Evolutionary conservation across 2,113 vertebrate species (phyloP).

Genomic region (Tylochromis polylepis): DNA sequence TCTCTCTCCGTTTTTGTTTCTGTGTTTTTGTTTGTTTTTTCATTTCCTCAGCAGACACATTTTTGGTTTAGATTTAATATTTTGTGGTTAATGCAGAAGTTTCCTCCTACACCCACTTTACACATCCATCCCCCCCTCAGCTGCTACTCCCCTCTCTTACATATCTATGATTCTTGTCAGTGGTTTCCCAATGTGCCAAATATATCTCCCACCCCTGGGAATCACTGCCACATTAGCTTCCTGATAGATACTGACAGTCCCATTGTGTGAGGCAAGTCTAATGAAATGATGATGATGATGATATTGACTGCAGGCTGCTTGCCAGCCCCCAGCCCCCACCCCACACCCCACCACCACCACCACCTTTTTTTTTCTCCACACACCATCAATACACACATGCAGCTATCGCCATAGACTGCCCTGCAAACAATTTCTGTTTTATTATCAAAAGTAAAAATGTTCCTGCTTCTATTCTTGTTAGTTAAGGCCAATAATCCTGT

Average conservation of each 20-base stretch:
- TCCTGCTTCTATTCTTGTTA: not conserved
- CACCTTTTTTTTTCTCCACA: not conserved
- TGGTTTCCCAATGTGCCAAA: conserved; percentile 39
- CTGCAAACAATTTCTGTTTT: not conserved
- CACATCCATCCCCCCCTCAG: not conserved
- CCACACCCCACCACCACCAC: too few species aligned
- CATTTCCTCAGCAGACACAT: not conserved
- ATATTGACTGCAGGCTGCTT: conserved; percentile 58
- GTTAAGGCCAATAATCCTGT: not conserved
- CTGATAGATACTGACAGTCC: conserved; percentile 65
- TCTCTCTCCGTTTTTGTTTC: not conserved
- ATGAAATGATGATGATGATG: conserved; percentile 66
- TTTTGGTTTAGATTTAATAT: not conserved
- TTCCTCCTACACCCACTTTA: not conserved
- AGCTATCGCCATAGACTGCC: not conserved
- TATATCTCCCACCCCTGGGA: conserved; percentile 54
- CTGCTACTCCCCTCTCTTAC: not conserved
- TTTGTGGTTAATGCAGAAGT: not conserved
- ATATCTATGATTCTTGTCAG: conserved; percentile 34
- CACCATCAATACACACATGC: not conserved
- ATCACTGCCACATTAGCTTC: conserved; percentile 66
- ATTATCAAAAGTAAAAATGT: not conserved
- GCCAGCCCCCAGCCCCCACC: conserved; percentile 5
- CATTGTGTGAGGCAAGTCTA: conserved; percentile 61
- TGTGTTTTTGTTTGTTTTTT: not conserved